phyloP scores from a whole-genome alignment of 2,113 vertebrate genomes.

The Sapajus apella region DNA sequence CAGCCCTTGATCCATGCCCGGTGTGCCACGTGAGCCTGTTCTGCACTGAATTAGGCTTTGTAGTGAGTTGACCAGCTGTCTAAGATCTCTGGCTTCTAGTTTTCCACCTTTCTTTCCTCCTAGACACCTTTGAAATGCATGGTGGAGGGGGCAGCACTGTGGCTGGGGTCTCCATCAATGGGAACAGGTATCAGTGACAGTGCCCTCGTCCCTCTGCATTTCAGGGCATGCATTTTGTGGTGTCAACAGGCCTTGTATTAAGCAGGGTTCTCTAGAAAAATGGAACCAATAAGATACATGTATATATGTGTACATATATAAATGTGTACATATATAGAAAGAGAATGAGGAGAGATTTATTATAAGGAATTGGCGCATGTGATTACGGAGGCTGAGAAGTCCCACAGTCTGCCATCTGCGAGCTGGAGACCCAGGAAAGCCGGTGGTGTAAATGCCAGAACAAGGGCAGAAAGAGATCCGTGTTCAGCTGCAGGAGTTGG shows the following conservation, averaged over 20 bases:
- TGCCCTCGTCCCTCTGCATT: fast-evolving
- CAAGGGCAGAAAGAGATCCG: not conserved
- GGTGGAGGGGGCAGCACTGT: fast-evolving
- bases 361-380: not conserved
- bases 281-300: not conserved
- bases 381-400: not conserved
- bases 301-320: not conserved
- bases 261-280: not conserved
- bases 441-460: not conserved
- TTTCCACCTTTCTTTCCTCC: not conserved
- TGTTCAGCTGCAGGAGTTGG: not conserved
- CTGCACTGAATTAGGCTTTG: not conserved
- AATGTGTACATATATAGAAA: not conserved
- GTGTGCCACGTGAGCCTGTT: fast-evolving
- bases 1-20: fast-evolving
- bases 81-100: not conserved
- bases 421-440: not conserved
- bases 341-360: not conserved
- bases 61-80: not conserved
- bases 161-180: fast-evolving
- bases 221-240: fast-evolving
- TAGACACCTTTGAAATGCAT: fast-evolving
- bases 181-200: too few species aligned
- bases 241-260: not conserved
- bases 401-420: not conserved